Conservation (phyloP, 1,140 invertebrate genomes). For the Rhagoletis pomonella region DNA sequence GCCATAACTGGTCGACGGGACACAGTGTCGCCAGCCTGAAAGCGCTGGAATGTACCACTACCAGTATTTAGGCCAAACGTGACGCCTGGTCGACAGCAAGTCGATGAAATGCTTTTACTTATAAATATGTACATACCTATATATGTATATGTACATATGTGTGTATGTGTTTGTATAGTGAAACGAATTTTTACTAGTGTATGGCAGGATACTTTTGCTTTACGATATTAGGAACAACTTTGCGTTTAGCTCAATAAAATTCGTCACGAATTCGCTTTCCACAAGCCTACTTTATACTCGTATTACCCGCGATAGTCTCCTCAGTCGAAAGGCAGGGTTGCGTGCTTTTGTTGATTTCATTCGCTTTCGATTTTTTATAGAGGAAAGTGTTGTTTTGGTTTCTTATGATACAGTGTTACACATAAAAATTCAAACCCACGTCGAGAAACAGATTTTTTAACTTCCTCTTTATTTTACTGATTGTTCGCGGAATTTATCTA, state of each 20-base stretch:
- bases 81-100: constrained; percentile 14
- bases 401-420: no score
- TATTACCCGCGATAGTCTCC: no score
- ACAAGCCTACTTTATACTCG: no score
- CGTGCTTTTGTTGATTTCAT: no score
- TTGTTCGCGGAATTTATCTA: no score
- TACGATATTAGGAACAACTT: not conserved
- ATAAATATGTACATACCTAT: not conserved
- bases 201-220: not conserved
- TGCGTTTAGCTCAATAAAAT: not conserved
- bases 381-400: no score
- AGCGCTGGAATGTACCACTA: not conserved
- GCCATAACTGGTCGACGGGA: not conserved
- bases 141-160: not conserved
- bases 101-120: not conserved
- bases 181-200: no score
- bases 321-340: no score
- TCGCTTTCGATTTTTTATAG: no score
- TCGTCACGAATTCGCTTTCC: not conserved
- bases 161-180: not conserved
- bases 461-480: no score
- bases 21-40: not conserved
- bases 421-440: no score
- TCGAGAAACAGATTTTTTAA: no score
- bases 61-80: constrained; percentile 25